These are phyloP conservation scores for Halcyon smyrnensis DNA, from an alignment of 2,797 vertebrate genomes.

Conservation along the genomic window DNA sequence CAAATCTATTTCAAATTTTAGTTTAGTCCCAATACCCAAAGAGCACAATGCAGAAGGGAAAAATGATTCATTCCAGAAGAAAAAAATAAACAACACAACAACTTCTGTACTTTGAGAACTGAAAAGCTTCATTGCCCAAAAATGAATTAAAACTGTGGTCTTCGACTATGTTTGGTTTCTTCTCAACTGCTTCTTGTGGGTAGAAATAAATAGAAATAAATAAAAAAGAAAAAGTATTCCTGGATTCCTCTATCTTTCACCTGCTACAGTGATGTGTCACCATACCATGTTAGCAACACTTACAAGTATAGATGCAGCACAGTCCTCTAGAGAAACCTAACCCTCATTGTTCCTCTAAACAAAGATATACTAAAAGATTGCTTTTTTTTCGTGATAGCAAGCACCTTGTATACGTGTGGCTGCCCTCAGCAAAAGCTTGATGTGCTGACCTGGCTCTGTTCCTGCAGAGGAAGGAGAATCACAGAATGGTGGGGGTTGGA, in stretches of 20 bases:
- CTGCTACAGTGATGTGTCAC: neutral
- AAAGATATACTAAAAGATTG: fast-evolving
- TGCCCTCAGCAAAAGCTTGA: neutral
- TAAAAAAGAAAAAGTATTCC: neutral
- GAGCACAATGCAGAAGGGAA: neutral
- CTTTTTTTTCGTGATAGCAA: neutral
- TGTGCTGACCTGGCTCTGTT: neutral
- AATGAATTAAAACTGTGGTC: neutral
- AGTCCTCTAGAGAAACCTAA: neutral
- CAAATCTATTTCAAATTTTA: neutral
- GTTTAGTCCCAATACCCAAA: neutral
- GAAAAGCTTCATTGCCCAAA: neutral
- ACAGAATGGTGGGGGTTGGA: too few relatives aligned
- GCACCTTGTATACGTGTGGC: neutral
- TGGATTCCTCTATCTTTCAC: neutral
- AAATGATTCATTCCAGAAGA: neutral
- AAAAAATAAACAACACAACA: neutral
- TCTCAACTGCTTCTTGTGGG: neutral
- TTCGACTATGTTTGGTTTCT: fast-evolving
- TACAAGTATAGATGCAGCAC: neutral
- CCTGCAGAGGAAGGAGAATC: neutral
- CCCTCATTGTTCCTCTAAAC: neutral
- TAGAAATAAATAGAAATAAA: neutral
- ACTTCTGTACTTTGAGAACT: neutral
- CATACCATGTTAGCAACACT: neutral